A percentile compares a stretch with the other conserved stretches of the same genome.
Evolutionary conservation across 2,113 vertebrate genomes (phyloP).

Genomic region (Takifugu bimaculatus): DNA sequence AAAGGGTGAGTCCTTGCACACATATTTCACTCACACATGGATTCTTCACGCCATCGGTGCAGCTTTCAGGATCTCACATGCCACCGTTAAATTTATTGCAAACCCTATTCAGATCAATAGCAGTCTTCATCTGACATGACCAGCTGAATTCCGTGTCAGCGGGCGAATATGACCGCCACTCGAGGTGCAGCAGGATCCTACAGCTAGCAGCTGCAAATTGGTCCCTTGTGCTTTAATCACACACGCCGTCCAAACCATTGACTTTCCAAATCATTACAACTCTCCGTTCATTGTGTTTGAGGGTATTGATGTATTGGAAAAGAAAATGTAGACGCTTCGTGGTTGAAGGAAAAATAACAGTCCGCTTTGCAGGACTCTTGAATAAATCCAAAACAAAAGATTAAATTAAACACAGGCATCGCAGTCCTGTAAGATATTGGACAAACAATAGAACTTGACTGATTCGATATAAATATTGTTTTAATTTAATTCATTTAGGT

Average conservation of each 20-base stretch:
- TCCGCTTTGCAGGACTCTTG: slow-evolving; percentile 35
- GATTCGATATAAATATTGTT: slow-evolving; percentile 76
- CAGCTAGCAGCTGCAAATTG: slow-evolving; percentile 64
- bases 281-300: slow-evolving; percentile 52
- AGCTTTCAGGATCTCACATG: slow-evolving; percentile 31
- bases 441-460: slow-evolving; percentile 36
- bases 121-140: slow-evolving; percentile 60
- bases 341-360: slow-evolving; percentile 50
- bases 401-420: slow-evolving; percentile 53
- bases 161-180: slow-evolving; percentile 54
- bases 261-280: slow-evolving; percentile 71
- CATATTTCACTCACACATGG: slow-evolving; percentile 59
- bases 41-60: slow-evolving; percentile 40
- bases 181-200: slow-evolving; percentile 53
- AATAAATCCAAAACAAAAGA: slow-evolving; percentile 64
- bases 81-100: slow-evolving; percentile 66
- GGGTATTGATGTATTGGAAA: slow-evolving; percentile 51
- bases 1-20: slow-evolving; percentile 55
- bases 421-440: slow-evolving; percentile 36
- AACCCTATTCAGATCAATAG: slow-evolving; percentile 63
- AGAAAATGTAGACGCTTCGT: slow-evolving; percentile 39
- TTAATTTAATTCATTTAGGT: slow-evolving; percentile 91
- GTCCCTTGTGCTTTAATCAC: slow-evolving; percentile 69
- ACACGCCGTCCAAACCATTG: slow-evolving; percentile 65
- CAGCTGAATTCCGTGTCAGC: slow-evolving; percentile 62